Conservation (phyloP, 2,888 invertebrate genomes). For the Macrostomum cliftonense region DNA sequence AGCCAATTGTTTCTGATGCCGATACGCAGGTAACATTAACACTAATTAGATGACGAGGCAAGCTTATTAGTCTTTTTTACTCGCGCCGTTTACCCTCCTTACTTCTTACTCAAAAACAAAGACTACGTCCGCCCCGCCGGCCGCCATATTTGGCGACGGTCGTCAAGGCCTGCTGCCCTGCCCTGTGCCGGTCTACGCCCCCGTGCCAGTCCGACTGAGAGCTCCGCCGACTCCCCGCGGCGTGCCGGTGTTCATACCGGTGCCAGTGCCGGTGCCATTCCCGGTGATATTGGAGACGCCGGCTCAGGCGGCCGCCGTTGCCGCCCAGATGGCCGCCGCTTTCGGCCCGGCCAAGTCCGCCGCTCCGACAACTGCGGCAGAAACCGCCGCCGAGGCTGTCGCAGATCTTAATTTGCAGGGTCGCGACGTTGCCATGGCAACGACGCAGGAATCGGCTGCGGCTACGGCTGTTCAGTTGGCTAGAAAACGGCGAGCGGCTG, state of each 20-base stretch:
- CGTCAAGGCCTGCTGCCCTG: background rate
- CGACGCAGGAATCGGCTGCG: too few relatives aligned
- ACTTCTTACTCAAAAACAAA: too few relatives aligned
- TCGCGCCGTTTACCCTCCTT: too few relatives aligned
- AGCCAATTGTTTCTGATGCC: too few relatives aligned
- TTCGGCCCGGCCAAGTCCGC: background rate
- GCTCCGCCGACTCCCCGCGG: slow-evolving; percentile 50
- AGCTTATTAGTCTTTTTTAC: too few relatives aligned
- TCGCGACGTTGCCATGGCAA: too few relatives aligned
- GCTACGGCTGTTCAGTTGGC: background rate
- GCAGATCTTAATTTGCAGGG: too few relatives aligned
- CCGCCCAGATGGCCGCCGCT: background rate
- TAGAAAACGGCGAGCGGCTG: slow-evolving; percentile 1
- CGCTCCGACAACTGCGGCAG: slow-evolving; percentile 2
- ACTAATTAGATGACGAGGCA: too few relatives aligned
- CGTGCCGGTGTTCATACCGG: slow-evolving; percentile 60
- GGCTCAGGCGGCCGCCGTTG: background rate
- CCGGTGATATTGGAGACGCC: too few relatives aligned
- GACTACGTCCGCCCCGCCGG: too few relatives aligned
- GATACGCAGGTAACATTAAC: too few relatives aligned
- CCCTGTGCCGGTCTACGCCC: slow-evolving; percentile 70
- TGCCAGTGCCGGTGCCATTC: slow-evolving; percentile 42
- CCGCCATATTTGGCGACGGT: background rate
- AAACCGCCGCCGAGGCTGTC: background rate
- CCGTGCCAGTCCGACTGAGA: slow-evolving; percentile 51